These are phyloP conservation scores for Neopelma chrysocephalum DNA, from an alignment of 2,797 vertebrate genomes.

Conservation along the genomic window DNA sequence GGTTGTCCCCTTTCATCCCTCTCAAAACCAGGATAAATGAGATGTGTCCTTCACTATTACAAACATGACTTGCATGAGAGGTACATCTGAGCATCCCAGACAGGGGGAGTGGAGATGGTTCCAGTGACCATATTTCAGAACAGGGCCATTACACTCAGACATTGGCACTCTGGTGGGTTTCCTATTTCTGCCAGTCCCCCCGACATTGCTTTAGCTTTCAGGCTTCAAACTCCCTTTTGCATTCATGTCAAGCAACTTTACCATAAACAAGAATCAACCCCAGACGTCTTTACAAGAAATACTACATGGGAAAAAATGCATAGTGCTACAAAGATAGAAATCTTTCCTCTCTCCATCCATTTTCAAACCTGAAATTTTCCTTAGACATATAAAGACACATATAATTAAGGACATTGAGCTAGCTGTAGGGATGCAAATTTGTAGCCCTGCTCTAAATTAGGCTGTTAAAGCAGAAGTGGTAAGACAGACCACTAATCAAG, in stretches of 20 bases:
- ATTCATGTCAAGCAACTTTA: neutral
- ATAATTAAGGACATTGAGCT: constrained; percentile 37
- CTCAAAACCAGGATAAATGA: neutral
- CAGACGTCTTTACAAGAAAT: constrained; percentile 27
- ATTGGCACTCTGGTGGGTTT: neutral
- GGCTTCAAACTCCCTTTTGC: neutral
- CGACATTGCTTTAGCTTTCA: neutral
- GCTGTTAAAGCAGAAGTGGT: neutral
- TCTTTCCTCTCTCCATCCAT: neutral
- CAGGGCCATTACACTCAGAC: neutral
- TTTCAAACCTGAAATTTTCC: constrained; percentile 67
- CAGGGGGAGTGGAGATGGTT: neutral
- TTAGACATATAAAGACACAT: constrained; percentile 28
- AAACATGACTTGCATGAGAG: neutral
- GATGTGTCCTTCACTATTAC: neutral
- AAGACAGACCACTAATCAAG: constrained; percentile 39
- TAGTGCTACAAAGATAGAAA: constrained; percentile 49
- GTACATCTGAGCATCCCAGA: neutral
- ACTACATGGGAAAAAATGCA: neutral
- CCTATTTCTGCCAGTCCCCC: neutral
- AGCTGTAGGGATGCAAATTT: constrained; percentile 23
- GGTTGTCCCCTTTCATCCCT: neutral
- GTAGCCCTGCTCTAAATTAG: constrained; percentile 18
- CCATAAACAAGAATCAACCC: neutral
- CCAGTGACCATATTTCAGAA: neutral